Evolutionary conservation across 2,113 vertebrate species (phyloP).

Genomic region (Gulo gulo): DNA sequence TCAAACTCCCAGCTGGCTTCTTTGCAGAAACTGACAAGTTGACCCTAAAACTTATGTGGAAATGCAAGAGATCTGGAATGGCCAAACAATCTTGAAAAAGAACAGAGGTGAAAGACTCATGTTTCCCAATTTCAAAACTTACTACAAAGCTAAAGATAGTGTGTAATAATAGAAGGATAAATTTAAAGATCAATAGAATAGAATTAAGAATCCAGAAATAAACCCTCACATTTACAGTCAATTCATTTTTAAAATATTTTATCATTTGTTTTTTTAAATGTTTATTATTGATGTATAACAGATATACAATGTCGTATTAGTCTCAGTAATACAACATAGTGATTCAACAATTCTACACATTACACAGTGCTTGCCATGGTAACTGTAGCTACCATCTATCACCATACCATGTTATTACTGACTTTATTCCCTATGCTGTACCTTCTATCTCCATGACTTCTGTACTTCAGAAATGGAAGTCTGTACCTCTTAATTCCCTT

Average conservation of each 20-base stretch:
- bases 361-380: background rate
- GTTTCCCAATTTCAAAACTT: background rate
- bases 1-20: background rate
- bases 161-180: background rate
- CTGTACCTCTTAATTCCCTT: background rate
- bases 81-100: background rate
- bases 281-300: background rate
- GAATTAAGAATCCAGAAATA: constrained; percentile 1
- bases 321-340: background rate
- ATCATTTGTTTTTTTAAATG: background rate
- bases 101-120: background rate
- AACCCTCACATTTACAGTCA: background rate
- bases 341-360: background rate
- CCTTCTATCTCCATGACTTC: background rate
- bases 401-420: background rate
- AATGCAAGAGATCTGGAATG: background rate
- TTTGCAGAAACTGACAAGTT: background rate
- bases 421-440: background rate
- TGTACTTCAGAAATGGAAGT: background rate
- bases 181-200: background rate
- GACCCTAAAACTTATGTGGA: background rate
- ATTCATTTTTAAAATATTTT: background rate
- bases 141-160: background rate
- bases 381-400: background rate
- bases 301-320: background rate